Percentiles rank a stretch among this genome's conserved stretches.
These are phyloP conservation scores for Pipistrellus pygmaeus DNA, from an alignment of 2,797 vertebrate genomes.

Conservation along the genomic window DNA sequence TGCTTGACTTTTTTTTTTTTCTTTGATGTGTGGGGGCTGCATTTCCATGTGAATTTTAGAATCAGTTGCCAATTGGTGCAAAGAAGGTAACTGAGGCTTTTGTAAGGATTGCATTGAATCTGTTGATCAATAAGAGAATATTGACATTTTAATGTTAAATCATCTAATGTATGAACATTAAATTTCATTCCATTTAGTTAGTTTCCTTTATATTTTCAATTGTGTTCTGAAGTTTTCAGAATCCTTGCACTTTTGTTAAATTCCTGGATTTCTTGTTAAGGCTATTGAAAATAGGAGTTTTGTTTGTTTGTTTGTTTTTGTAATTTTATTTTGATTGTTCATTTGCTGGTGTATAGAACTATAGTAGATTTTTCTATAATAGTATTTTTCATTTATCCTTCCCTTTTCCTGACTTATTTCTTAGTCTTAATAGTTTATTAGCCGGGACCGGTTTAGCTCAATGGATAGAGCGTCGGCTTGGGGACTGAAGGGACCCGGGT, in stretches of 20 bases:
- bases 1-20: not conserved
- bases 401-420: not conserved
- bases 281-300: not conserved
- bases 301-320: not conserved
- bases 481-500: too few species aligned
- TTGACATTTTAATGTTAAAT: constrained; percentile 25
- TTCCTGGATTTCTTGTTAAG: not conserved
- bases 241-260: not conserved
- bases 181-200: constrained; percentile 32
- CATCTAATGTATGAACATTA: not conserved
- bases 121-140: not conserved
- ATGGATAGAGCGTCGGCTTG: too few species aligned
- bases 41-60: constrained; percentile 48
- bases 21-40: not conserved
- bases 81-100: not conserved
- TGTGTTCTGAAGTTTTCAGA: constrained; percentile 2
- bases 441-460: too few species aligned
- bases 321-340: constrained; percentile 18
- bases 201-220: constrained; percentile 40
- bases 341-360: not conserved
- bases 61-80: not conserved
- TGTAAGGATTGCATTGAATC: not conserved
- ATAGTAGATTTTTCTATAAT: not conserved
- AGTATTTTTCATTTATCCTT: not conserved
- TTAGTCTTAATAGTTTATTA: constrained; percentile 24